Conservation (phyloP, 2,797 vertebrate genomes). For the Pangasius mekongensis region DNA sequence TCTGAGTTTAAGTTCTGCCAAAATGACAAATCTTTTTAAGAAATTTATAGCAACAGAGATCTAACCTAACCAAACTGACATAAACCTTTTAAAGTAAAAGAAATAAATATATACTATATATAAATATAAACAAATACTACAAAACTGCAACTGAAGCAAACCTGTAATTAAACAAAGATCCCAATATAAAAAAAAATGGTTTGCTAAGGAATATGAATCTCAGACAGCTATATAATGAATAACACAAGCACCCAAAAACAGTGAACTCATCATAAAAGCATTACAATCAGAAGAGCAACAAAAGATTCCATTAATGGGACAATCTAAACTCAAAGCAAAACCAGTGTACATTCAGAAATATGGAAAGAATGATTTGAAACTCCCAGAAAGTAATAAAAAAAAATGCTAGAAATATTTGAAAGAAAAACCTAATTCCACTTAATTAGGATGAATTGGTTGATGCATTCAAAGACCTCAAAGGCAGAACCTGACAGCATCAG, state of each 20-base stretch:
- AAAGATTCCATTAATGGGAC: background rate
- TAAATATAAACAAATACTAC: too few species aligned
- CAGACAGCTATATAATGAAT: too few species aligned
- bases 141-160: too few species aligned
- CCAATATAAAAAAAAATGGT: background rate
- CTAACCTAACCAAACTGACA: too few species aligned
- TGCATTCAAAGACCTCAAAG: background rate
- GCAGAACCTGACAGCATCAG: background rate
- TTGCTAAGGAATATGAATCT: too few species aligned
- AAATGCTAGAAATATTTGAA: background rate
- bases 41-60: too few species aligned
- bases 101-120: too few species aligned
- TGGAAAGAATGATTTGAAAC: background rate
- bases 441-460: slow-evolving; percentile 1
- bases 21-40: too few species aligned
- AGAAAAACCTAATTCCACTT: background rate
- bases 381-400: background rate
- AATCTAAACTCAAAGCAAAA: background rate
- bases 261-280: background rate
- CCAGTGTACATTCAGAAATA: background rate
- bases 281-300: background rate
- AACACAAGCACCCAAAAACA: background rate
- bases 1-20: too few species aligned
- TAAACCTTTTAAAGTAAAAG: too few species aligned
- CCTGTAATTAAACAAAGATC: background rate